These are phyloP conservation scores for Percopsis omiscomaycus DNA, from an alignment of 2,797 vertebrate genomes.

Conservation along the genomic window DNA sequence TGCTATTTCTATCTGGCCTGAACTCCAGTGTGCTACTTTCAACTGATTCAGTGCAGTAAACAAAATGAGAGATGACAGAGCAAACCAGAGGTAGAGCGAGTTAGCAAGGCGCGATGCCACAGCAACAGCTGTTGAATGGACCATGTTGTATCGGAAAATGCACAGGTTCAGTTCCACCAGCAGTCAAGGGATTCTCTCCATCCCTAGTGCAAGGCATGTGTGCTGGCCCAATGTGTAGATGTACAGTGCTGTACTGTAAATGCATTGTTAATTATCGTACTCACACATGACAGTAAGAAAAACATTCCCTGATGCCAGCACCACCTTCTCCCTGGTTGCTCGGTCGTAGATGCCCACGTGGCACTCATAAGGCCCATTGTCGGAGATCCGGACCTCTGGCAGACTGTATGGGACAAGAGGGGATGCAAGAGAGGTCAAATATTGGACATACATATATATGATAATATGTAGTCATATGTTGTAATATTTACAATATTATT, in stretches of 20 bases:
- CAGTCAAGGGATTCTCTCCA: not conserved
- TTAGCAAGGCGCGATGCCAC: not conserved
- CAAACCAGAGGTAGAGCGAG: not conserved
- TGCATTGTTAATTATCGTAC: constrained; percentile 52
- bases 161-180: not conserved
- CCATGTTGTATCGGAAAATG: not conserved
- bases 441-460: not conserved
- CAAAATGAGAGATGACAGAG: constrained; percentile 2
- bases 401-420: constrained; percentile 77
- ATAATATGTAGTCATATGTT: not conserved
- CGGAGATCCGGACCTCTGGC: constrained; percentile 93
- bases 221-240: constrained; percentile 1
- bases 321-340: constrained; percentile 93
- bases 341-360: constrained; percentile 97
- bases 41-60: not conserved
- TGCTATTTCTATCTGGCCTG: not conserved
- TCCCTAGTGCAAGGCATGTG: not conserved
- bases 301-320: constrained; percentile 91
- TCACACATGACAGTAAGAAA: constrained; percentile 98
- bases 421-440: not conserved
- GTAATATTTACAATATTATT: no score
- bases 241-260: not conserved
- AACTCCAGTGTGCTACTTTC: not conserved
- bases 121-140: not conserved
- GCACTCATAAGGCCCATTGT: constrained; percentile 97